These are phyloP conservation scores for Falco cherrug DNA, from an alignment of 2,797 vertebrate species.

Conservation along the genomic window DNA sequence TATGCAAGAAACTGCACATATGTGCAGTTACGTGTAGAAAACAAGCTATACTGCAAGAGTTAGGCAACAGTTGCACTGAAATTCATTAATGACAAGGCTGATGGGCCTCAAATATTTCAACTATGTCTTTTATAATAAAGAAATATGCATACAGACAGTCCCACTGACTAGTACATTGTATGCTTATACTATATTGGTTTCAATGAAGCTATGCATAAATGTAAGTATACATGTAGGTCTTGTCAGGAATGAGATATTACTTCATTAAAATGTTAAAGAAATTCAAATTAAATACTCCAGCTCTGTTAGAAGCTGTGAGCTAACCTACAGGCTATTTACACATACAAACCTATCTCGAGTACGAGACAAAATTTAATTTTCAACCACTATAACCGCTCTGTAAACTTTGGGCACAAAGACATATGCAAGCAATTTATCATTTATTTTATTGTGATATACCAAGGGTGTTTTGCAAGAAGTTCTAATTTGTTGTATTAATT, in stretches of 20 bases:
- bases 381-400: slow-evolving; percentile 20
- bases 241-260: slow-evolving; percentile 57
- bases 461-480: neutral
- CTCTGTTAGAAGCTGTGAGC: slow-evolving; percentile 20
- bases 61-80: neutral
- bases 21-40: neutral
- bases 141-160: neutral
- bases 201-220: neutral
- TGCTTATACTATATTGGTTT: neutral
- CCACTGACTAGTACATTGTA: neutral
- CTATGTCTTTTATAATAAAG: neutral
- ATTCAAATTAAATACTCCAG: slow-evolving; percentile 45
- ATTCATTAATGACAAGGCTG: neutral
- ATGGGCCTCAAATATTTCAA: neutral
- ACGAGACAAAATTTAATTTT: slow-evolving; percentile 29
- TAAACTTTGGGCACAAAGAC: slow-evolving; percentile 10
- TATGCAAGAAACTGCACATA: neutral
- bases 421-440: slow-evolving; percentile 4
- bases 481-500: slow-evolving; percentile 51
- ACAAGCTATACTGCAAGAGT: neutral
- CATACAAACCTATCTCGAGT: neutral
- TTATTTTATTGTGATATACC: neutral
- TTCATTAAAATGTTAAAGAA: slow-evolving; percentile 67
- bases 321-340: slow-evolving; percentile 62
- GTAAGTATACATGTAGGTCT: neutral